Evolutionary conservation across 1,140 invertebrate species (phyloP).

Genomic region (Drosophila bifasciata): DNA sequence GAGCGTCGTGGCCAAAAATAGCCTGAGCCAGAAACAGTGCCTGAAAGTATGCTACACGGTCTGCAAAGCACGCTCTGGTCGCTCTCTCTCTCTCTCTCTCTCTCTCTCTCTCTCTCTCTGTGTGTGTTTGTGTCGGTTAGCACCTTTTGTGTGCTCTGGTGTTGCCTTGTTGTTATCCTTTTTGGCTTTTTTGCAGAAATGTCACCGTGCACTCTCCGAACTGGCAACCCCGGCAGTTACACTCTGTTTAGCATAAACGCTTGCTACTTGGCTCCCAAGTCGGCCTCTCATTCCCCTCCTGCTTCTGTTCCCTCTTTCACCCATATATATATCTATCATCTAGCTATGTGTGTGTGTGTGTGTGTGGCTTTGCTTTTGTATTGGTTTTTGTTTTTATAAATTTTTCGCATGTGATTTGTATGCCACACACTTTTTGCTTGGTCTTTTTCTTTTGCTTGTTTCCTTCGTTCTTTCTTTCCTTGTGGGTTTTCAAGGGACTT

Average conservation of each 20-base stretch:
- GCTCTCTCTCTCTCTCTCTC: constrained; percentile 1
- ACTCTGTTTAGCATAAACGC: constrained; percentile 82
- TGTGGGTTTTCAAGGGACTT: background rate
- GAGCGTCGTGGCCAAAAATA: constrained; percentile 54
- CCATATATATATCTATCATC: constrained; percentile 21
- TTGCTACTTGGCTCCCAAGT: constrained; percentile 79
- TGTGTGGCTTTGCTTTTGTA: constrained; percentile 55
- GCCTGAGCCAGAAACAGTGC: constrained; percentile 38
- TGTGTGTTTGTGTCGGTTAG: constrained; percentile 9
- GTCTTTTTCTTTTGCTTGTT: too few relatives aligned
- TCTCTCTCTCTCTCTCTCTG: constrained; percentile 9
- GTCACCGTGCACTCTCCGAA: constrained; percentile 61
- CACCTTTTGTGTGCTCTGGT: constrained; percentile 51
- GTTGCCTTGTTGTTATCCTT: constrained; percentile 59
- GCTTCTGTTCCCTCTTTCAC: background rate
- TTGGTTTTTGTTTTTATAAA: constrained; percentile 68
- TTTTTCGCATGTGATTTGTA: constrained; percentile 75
- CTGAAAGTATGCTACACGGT: constrained; percentile 59
- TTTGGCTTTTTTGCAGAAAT: constrained; percentile 76
- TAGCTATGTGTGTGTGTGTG: constrained; percentile 24
- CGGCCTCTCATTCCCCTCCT: constrained; percentile 19
- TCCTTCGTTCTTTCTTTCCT: background rate
- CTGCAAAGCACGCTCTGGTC: constrained; percentile 48
- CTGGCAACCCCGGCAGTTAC: constrained; percentile 80
- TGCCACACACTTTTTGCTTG: constrained; percentile 60